A percentile compares a stretch with the other conserved stretches of the same genome.
These are phyloP conservation scores for Lochmaea crataegi DNA, from an alignment of 2,888 invertebrate genomes.

Conservation along the genomic window DNA sequence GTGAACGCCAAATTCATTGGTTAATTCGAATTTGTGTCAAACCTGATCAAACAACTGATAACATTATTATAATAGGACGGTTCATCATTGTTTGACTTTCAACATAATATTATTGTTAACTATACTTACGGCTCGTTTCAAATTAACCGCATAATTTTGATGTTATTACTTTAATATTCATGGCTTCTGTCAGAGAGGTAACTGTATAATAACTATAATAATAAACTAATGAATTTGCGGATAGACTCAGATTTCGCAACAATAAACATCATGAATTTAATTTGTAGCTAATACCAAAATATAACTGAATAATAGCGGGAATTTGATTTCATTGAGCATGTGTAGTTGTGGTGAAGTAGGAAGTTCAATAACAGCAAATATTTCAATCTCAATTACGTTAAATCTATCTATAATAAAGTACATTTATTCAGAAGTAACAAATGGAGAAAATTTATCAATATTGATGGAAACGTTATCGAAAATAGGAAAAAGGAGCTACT, in stretches of 20 bases:
- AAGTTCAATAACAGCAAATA: not conserved
- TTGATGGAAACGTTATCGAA: too few species aligned
- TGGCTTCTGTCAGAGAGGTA: not conserved
- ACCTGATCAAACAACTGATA: not conserved
- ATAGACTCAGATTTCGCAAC: not conserved
- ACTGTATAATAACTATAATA: not conserved
- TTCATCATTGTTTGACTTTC: not conserved
- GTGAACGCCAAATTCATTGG: not conserved
- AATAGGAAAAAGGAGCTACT: too few species aligned
- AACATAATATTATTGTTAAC: not conserved
- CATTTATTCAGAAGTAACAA: too few species aligned
- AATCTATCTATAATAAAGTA: too few species aligned
- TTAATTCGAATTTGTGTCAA: not conserved
- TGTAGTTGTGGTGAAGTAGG: not conserved
- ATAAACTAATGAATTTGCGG: not conserved
- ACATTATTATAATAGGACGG: not conserved
- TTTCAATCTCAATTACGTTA: too few species aligned
- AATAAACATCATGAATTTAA: not conserved
- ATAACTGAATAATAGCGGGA: not conserved
- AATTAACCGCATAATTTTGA: not conserved
- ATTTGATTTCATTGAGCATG: not conserved
- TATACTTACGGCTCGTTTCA: not conserved
- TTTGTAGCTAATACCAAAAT: not conserved
- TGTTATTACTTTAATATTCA: not conserved
- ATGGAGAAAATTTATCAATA: too few species aligned